Conservation (phyloP, 2,797 vertebrate species). For the Clarias platycephalus region DNA sequence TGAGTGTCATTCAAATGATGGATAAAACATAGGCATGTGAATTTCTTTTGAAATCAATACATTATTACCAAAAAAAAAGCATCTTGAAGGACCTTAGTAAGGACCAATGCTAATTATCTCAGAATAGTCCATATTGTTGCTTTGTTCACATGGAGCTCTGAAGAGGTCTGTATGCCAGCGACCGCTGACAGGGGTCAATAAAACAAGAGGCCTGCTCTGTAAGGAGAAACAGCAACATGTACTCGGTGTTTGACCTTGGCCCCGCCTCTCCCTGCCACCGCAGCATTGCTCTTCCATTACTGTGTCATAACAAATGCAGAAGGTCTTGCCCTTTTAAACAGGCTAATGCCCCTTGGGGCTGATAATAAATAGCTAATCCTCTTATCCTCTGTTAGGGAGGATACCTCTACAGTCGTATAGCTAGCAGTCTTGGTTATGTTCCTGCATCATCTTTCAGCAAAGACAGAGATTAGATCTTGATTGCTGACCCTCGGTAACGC, state of each 20-base stretch:
- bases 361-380: conserved; percentile 75
- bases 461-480: neutral
- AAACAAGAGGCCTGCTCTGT: conserved; percentile 21
- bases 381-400: conserved; percentile 65
- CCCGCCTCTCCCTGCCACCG: conserved; percentile 52
- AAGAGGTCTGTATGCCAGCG: conserved; percentile 1
- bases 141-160: neutral
- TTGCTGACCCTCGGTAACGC: neutral
- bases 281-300: conserved; percentile 56
- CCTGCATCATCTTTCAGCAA: conserved; percentile 12
- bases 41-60: conserved; percentile 23
- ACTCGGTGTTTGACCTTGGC: conserved; percentile 54
- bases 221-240: conserved; percentile 30
- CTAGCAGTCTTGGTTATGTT: neutral
- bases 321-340: conserved; percentile 51
- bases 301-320: conserved; percentile 44
- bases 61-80: neutral
- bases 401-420: conserved; percentile 26
- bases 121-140: conserved; percentile 41
- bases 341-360: conserved; percentile 61
- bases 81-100: neutral
- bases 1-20: neutral
- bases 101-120: neutral
- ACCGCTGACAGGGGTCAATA: conserved; percentile 14
- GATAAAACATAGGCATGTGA: conserved; percentile 10